A percentile compares a stretch with the other conserved stretches of the same genome.
phyloP scores from a whole-genome alignment of 2,113 vertebrate genomes.

The Alaudala cheleensis region DNA sequence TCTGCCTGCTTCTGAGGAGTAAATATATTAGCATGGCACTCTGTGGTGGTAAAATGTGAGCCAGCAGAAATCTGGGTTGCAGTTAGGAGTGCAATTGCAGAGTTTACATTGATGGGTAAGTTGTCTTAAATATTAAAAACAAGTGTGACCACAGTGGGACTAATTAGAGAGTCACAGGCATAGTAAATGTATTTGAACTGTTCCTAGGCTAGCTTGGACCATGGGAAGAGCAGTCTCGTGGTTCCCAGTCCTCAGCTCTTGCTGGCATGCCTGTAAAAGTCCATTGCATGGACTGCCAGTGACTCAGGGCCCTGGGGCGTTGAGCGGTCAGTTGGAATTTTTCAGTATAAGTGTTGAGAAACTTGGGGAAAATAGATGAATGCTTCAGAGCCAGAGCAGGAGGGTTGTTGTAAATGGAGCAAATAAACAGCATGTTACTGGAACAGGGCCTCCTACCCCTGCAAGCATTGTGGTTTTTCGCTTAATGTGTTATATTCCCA shows the following conservation, averaged over 20 bases:
- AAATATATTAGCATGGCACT: fast-evolving
- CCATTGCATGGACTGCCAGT: not conserved
- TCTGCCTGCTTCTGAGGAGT: not conserved
- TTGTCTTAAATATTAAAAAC: not conserved
- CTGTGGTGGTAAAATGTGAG: not conserved
- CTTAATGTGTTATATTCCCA: not conserved
- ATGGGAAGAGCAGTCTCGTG: not conserved
- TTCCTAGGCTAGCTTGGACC: not conserved
- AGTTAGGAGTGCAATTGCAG: not conserved
- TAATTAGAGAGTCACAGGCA: not conserved
- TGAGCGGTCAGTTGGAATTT: not conserved
- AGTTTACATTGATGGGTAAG: not conserved
- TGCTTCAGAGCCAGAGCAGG: not conserved
- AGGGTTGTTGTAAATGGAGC: not conserved
- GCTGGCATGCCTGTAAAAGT: not conserved
- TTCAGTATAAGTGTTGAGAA: not conserved
- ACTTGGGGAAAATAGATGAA: not conserved
- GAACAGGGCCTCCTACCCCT: not conserved
- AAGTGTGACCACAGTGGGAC: not conserved
- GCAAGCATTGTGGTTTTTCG: not conserved
- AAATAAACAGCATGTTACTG: not conserved
- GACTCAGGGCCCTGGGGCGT: not conserved
- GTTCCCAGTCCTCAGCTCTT: not conserved
- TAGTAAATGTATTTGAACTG: not conserved
- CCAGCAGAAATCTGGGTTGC: not conserved